These are phyloP conservation scores for Drosophila borborema DNA, from an alignment of 2,888 invertebrate species.

Conservation along the genomic window DNA sequence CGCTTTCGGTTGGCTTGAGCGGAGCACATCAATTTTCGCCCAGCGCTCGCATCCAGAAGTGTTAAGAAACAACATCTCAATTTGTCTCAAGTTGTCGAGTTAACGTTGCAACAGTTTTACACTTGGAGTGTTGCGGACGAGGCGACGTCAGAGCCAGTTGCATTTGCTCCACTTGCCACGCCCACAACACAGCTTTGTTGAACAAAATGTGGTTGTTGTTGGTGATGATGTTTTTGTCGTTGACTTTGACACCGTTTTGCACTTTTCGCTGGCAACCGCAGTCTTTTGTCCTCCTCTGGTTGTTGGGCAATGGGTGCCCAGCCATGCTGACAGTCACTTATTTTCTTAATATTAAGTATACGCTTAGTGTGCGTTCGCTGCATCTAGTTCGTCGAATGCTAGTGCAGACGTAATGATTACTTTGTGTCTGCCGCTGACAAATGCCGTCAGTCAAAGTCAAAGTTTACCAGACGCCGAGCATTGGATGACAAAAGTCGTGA, in stretches of 20 bases:
- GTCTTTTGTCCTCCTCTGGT: conserved; percentile 6
- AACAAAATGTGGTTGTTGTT: conserved; percentile 26
- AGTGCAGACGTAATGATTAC: conserved; percentile 71
- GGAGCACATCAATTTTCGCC: conserved; percentile 32
- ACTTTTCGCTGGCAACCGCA: conserved; percentile 66
- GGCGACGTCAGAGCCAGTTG: conserved; percentile 38
- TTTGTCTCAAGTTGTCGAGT: conserved; percentile 77
- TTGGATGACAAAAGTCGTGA: conserved; percentile 30
- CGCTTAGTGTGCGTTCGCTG: conserved; percentile 57
- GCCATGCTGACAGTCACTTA: conserved; percentile 72
- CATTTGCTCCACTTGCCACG: conserved; percentile 9
- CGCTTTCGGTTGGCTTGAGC: neutral
- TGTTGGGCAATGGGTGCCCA: conserved; percentile 17
- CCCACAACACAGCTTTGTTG: conserved; percentile 17
- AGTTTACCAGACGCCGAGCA: conserved; percentile 41
- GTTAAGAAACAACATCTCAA: conserved; percentile 60
- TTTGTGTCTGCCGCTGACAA: conserved; percentile 78
- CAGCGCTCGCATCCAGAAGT: conserved; percentile 14
- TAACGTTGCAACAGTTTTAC: conserved; percentile 58
- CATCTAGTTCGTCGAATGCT: conserved; percentile 23
- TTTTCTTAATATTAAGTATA: conserved; percentile 80
- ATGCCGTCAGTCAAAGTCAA: conserved; percentile 77
- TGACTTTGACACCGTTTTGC: conserved; percentile 78
- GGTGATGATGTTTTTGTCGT: conserved; percentile 40
- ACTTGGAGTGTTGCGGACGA: conserved; percentile 47